A percentile compares a stretch with the other conserved stretches of the same genome.
Conservation (phyloP, 2,113 vertebrate genomes). For the Numenius arquata region DNA sequence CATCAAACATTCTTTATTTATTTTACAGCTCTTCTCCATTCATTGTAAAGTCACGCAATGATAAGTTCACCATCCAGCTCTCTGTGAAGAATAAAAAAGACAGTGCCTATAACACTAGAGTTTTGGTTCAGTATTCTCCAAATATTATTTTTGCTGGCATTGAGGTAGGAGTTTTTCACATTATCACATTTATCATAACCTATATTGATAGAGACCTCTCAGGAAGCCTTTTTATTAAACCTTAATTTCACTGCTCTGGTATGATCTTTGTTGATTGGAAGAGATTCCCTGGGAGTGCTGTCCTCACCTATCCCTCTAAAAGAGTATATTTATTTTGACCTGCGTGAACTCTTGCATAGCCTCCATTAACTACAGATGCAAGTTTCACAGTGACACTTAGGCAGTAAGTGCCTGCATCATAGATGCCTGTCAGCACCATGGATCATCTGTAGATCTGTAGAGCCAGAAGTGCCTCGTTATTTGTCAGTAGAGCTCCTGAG, state of each 20-base stretch:
- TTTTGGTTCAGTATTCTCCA: slow-evolving; percentile 81
- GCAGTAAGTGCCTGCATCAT: not conserved
- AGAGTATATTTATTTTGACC: not conserved
- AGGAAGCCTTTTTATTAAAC: not conserved
- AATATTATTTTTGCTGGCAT: slow-evolving; percentile 93
- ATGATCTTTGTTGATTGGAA: not conserved
- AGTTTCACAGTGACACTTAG: not conserved
- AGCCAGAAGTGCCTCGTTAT: not conserved
- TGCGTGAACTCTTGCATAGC: not conserved
- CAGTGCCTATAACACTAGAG: slow-evolving; percentile 93
- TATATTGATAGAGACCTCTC: not conserved
- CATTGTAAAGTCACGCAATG: not conserved
- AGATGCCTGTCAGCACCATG: not conserved
- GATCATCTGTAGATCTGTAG: not conserved
- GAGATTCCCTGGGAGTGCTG: not conserved
- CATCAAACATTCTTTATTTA: not conserved
- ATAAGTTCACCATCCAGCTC: slow-evolving; percentile 36
- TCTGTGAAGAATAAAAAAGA: slow-evolving; percentile 85
- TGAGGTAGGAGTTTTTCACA: slow-evolving; percentile 78
- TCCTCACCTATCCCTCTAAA: not conserved
- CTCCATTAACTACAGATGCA: not conserved
- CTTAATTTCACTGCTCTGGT: not conserved
- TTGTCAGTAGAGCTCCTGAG: not conserved
- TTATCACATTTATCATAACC: not conserved
- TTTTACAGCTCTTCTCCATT: not conserved